These are phyloP conservation scores for Crenichthys baileyi DNA, from an alignment of 2,797 vertebrate species.

Conservation along the genomic window DNA sequence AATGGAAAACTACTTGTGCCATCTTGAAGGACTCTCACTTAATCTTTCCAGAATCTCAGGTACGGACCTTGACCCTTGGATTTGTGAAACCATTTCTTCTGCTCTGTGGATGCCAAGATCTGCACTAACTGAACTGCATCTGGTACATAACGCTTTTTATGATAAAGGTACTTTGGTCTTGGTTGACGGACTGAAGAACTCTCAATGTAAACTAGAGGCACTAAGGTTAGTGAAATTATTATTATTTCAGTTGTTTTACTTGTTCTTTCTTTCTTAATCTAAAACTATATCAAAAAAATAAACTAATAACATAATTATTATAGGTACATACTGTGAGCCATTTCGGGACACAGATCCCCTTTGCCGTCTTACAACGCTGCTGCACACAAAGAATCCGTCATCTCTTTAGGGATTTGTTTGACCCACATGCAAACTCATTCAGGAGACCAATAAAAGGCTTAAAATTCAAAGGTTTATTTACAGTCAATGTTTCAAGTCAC, in stretches of 20 bases:
- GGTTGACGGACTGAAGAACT: conserved; percentile 23
- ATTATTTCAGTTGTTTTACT: background rate
- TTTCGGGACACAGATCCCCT: too few species aligned
- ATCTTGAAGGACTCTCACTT: background rate
- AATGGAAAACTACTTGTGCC: too few species aligned
- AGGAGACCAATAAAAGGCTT: too few species aligned
- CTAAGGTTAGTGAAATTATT: conserved; percentile 33
- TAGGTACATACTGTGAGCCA: too few species aligned
- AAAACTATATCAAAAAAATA: too few species aligned
- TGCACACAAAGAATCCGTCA: too few species aligned
- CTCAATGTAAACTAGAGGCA: conserved; percentile 30
- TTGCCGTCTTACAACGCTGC: too few species aligned
- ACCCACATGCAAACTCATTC: too few species aligned
- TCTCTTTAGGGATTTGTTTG: too few species aligned
- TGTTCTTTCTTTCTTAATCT: background rate
- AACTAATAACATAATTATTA: too few species aligned
- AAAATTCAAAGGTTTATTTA: too few species aligned
- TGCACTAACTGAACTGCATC: conserved; percentile 41
- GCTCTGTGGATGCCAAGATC: conserved; percentile 38
- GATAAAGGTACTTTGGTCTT: background rate
- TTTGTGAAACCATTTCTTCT: conserved; percentile 25
- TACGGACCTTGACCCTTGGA: accelerated
- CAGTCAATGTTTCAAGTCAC: too few species aligned
- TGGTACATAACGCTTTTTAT: background rate
- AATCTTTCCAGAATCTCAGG: conserved; percentile 22